These are phyloP conservation scores for Cynopterus sphinx DNA, from an alignment of 2,797 vertebrate species.

Conservation along the genomic window DNA sequence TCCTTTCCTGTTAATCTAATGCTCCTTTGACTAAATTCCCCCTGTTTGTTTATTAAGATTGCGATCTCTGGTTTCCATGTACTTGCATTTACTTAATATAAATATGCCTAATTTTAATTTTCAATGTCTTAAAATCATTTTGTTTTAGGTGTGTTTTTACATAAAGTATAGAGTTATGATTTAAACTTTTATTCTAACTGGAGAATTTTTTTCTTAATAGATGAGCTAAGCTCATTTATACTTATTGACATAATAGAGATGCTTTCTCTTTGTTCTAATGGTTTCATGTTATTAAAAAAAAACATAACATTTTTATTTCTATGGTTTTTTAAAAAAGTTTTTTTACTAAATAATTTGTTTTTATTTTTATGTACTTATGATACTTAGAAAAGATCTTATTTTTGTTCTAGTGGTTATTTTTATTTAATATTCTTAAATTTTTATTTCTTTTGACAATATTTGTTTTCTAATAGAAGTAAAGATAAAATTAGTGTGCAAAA, in stretches of 20 bases:
- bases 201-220: neutral
- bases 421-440: neutral
- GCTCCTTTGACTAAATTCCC: neutral
- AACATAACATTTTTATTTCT: neutral
- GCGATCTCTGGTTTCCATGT: neutral
- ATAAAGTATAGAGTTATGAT: neutral
- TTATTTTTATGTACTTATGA: neutral
- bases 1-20: neutral
- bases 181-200: neutral
- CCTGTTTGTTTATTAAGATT: neutral
- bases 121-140: constrained; percentile 21
- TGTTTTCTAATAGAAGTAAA: constrained; percentile 5
- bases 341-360: neutral
- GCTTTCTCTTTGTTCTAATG: neutral
- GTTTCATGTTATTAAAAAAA: neutral
- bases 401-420: neutral
- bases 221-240: neutral
- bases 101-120: neutral
- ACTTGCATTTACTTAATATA: neutral
- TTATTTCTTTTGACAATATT: neutral
- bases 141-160: neutral
- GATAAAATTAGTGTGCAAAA: neutral
- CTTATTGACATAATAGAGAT: neutral
- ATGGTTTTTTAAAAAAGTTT: neutral
- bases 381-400: neutral